These are phyloP conservation scores for Myrmecobius fasciatus DNA, from an alignment of 2,113 vertebrate species.

Conservation along the genomic window DNA sequence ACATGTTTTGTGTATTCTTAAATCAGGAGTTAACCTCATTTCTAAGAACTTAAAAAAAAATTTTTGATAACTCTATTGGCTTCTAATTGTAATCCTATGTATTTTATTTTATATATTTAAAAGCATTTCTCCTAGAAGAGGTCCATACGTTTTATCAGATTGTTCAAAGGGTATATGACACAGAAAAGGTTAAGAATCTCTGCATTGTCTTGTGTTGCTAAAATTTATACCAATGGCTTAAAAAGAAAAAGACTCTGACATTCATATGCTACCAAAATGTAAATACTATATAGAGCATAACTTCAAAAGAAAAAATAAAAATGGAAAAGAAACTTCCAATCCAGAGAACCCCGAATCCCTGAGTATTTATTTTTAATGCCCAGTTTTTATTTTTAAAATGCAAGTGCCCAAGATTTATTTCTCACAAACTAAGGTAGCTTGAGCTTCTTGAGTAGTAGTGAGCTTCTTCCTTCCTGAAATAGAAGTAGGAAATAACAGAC, in stretches of 20 bases:
- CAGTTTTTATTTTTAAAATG: constrained; percentile 37
- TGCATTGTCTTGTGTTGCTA: background rate
- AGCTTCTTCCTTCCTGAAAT: constrained; percentile 63
- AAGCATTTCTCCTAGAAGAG: background rate
- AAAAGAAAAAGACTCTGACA: background rate
- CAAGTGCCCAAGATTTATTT: constrained; percentile 20
- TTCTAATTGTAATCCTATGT: background rate
- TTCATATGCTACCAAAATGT: background rate
- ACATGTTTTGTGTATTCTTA: background rate
- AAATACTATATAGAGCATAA: background rate
- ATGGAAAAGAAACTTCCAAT: constrained; percentile 23
- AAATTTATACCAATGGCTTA: background rate
- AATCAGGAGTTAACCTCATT: background rate
- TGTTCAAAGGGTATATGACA: background rate
- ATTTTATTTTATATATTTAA: background rate
- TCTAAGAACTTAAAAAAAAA: background rate
- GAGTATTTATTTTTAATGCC: background rate
- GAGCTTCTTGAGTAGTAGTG: background rate
- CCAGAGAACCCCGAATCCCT: constrained; percentile 32
- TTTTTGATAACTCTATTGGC: background rate
- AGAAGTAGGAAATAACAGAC: constrained; percentile 72
- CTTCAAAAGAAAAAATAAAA: background rate
- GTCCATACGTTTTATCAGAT: background rate
- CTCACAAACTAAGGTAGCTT: background rate
- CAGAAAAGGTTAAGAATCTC: background rate